Evolutionary conservation across 2,888 invertebrate genomes (phyloP).

Genomic region (Antitype chi): DNA sequence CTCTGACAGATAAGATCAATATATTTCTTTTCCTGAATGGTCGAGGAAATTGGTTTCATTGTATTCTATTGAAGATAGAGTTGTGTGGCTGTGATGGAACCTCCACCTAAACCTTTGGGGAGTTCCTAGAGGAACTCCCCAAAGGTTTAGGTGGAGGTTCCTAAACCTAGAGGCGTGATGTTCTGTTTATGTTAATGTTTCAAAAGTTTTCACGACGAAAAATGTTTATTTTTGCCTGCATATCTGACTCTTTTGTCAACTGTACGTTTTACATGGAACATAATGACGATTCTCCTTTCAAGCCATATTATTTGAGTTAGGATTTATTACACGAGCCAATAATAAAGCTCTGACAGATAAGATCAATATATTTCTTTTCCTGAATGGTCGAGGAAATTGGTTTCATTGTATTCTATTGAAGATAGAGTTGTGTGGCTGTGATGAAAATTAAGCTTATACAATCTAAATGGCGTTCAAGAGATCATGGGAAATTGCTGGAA

Average conservation of each 20-base stretch:
- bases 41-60: conserved; percentile 35
- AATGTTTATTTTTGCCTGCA: too few species aligned
- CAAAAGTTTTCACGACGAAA: neutral
- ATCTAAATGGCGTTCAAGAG: neutral
- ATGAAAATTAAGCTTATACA: conserved; percentile 20
- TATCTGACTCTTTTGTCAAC: neutral
- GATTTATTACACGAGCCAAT: conserved; percentile 32
- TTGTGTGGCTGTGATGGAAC: conserved; percentile 4
- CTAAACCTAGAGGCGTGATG: neutral
- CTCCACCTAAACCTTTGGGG: too few species aligned
- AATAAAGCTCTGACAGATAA: conserved; percentile 30
- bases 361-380: conserved; percentile 39
- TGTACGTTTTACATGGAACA: neutral
- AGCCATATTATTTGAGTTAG: conserved; percentile 23
- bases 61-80: conserved; percentile 30
- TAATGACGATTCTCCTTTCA: conserved; percentile 1
- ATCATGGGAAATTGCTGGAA: neutral
- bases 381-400: conserved; percentile 41
- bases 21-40: conserved; percentile 37
- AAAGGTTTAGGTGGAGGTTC: too few species aligned
- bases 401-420: conserved; percentile 26
- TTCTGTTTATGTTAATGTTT: neutral
- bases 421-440: conserved; percentile 8
- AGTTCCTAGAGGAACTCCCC: too few species aligned
- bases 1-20: conserved; percentile 36